These are phyloP conservation scores for Camponotus floridanus DNA, from an alignment of 1,140 invertebrate genomes.

Conservation along the genomic window DNA sequence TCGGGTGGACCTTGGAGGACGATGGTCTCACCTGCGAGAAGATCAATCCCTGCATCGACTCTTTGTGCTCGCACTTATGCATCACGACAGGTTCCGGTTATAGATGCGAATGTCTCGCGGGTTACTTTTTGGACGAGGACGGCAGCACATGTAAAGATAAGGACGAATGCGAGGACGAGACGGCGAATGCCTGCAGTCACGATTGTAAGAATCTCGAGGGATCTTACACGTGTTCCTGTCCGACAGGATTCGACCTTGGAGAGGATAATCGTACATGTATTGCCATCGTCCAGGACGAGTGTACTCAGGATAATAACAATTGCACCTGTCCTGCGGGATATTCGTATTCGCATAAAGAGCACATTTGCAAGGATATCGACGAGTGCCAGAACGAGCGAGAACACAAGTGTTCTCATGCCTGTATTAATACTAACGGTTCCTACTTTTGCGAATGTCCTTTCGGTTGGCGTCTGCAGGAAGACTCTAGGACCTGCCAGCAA, in stretches of 20 bases:
- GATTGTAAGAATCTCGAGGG: constrained; percentile 81
- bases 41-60: constrained; percentile 57
- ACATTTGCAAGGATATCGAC: constrained; percentile 83
- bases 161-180: constrained; percentile 82
- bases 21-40: constrained; percentile 63
- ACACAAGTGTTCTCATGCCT: constrained; percentile 88
- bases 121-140: constrained; percentile 74
- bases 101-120: constrained; percentile 68
- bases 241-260: constrained; percentile 80
- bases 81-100: neutral
- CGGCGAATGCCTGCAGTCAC: constrained; percentile 73
- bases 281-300: constrained; percentile 90
- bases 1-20: constrained; percentile 84
- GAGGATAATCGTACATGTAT: constrained; percentile 81
- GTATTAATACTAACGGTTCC: constrained; percentile 89
- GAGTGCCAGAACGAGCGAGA: constrained; percentile 82
- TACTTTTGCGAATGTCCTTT: constrained; percentile 88
- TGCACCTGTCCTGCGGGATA: constrained; percentile 92
- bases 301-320: constrained; percentile 88
- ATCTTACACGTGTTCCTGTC: constrained; percentile 85
- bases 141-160: constrained; percentile 83
- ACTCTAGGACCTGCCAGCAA: constrained; percentile 86
- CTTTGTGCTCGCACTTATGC: constrained; percentile 66
- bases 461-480: constrained; percentile 83
- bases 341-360: constrained; percentile 85